Evolutionary conservation across 2,113 vertebrate species (phyloP).

Genomic region (Dasypus novemcinctus): DNA sequence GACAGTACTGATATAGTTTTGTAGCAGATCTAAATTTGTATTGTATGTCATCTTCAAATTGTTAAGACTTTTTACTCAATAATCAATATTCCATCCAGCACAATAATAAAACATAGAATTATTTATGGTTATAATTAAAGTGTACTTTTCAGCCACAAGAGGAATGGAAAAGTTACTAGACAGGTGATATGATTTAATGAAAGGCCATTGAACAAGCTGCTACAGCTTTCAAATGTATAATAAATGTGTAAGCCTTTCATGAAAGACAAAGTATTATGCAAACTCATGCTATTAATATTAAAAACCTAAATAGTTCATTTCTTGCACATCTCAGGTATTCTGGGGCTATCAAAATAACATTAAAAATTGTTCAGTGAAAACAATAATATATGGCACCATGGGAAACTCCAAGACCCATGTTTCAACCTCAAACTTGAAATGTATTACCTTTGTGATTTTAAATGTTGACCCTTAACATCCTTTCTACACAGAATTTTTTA

Average conservation of each 20-base stretch:
- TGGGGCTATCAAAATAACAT: background rate
- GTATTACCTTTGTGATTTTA: conserved; percentile 33
- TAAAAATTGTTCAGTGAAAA: background rate
- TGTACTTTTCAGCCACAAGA: background rate
- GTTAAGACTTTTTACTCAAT: conserved; percentile 1
- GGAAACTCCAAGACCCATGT: background rate
- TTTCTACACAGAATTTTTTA: conserved; percentile 38
- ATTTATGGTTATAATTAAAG: conserved; percentile 53
- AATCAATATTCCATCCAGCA: conserved; percentile 56
- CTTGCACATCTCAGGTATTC: background rate
- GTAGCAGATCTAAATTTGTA: background rate
- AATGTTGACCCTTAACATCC: conserved; percentile 27
- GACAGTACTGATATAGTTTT: background rate
- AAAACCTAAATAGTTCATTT: conserved; percentile 27
- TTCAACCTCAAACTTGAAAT: conserved; percentile 40
- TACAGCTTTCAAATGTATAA: conserved; percentile 17
- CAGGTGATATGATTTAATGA: background rate
- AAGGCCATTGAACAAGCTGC: background rate
- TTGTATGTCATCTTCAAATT: background rate
- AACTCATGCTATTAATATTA: background rate
- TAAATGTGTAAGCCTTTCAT: background rate
- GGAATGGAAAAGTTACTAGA: conserved; percentile 26
- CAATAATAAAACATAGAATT: conserved; percentile 46
- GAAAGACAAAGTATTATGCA: background rate
- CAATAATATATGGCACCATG: background rate